Evolutionary conservation across 1,140 invertebrate genomes (phyloP).

Genomic region (Macrocentrus cingulum): DNA sequence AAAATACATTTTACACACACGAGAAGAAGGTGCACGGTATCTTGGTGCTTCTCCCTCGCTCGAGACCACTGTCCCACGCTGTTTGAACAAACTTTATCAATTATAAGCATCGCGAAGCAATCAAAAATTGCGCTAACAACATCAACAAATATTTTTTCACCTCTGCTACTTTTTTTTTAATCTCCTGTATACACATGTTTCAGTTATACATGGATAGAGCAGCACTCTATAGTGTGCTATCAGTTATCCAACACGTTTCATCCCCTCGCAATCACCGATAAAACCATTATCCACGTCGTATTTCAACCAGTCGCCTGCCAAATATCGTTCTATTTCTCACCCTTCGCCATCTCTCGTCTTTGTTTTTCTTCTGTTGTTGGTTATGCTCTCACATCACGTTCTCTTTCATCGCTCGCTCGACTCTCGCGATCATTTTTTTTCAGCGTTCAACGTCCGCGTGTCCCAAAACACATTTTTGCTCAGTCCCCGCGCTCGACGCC

Average conservation of each 20-base stretch:
- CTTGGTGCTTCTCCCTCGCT: no score
- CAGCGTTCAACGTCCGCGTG: no score
- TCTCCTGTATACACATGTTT: no score
- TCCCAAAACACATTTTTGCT: no score
- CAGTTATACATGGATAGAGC: conserved; percentile 5
- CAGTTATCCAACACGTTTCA: conserved; percentile 33
- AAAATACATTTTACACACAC: conserved; percentile 1
- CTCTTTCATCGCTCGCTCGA: not conserved
- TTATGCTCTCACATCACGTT: not conserved
- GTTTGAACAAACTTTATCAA: conserved; percentile 1
- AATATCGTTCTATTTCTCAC: conserved; percentile 2
- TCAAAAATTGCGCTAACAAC: no score
- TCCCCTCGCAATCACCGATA: conserved; percentile 31
- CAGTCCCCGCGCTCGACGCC: no score
- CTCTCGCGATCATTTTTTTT: no score
- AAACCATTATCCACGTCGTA: conserved; percentile 35
- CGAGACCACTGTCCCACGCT: no score
- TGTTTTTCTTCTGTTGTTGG: conserved; percentile 2
- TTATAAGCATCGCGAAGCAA: not conserved
- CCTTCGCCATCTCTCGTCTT: not conserved
- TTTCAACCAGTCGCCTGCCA: conserved; percentile 25
- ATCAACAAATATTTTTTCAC: not conserved
- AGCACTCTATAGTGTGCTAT: conserved; percentile 23
- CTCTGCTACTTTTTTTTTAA: not conserved
- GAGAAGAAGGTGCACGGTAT: no score